Evolutionary conservation across 1,140 invertebrate genomes (phyloP).

Genomic region (Contarinia nasturtii): DNA sequence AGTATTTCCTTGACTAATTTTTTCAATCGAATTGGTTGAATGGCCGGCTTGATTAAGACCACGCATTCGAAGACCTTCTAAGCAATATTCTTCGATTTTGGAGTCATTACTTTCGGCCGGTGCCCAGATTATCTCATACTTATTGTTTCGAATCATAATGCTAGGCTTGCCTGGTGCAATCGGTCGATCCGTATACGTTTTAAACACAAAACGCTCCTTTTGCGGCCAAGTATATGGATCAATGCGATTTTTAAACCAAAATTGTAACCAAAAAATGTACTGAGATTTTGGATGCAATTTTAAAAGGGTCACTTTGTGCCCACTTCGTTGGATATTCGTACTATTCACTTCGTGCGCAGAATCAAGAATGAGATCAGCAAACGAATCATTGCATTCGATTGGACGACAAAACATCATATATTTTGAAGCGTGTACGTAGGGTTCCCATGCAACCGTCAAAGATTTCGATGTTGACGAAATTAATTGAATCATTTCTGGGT

Average conservation of each 20-base stretch:
- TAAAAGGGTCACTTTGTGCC: constrained; percentile 26
- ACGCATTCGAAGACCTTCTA: constrained; percentile 30
- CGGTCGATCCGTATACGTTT: constrained; percentile 51
- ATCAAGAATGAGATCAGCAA: not conserved
- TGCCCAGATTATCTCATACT: constrained; percentile 55
- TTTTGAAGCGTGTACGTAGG: constrained; percentile 20
- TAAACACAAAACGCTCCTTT: constrained; percentile 45
- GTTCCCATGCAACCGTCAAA: constrained; percentile 41
- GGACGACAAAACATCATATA: constrained; percentile 9
- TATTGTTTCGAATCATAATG: constrained; percentile 36
- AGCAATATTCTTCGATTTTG: constrained; percentile 32
- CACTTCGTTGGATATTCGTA: constrained; percentile 11
- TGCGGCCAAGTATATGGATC: constrained; percentile 44
- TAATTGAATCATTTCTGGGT: constrained; percentile 40
- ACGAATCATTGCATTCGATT: not conserved
- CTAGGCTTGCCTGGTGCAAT: constrained; percentile 41
- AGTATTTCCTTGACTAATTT: not conserved
- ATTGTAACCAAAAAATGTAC: constrained; percentile 52
- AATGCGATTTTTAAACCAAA: constrained; percentile 38
- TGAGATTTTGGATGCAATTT: constrained; percentile 45
- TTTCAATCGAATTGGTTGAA: not conserved
- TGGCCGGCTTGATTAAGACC: not conserved
- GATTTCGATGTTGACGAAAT: constrained; percentile 30
- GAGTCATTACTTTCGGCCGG: constrained; percentile 45
- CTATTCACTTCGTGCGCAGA: constrained; percentile 2